Base-by-base conservation (phyloP, 2,797 vertebrate genomes). In the Lagodon rhomboides region DNA sequence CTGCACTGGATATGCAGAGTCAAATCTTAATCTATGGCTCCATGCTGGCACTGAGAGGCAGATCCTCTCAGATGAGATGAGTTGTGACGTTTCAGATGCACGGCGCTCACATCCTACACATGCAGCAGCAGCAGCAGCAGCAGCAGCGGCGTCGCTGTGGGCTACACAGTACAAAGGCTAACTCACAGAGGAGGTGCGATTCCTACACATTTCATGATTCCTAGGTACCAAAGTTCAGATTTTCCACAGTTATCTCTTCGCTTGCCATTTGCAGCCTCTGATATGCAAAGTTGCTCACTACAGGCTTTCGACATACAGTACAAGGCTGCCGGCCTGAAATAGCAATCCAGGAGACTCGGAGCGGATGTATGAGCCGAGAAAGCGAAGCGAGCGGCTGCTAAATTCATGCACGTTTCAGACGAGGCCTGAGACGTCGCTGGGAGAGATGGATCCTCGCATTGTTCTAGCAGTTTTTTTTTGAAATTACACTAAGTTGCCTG, bases 81-180 rank as follows among this genome's bases (percentile, higher is more conserved):
- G 50, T 46, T 41, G 11, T 74, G 89, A 84, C 27, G 17, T 75
- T 58, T 81, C 34, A 59, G 53, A 79, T 79, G 74, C 69, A 70
- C 7, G 54, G 53, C 67, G 68, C 15, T 75, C 73, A 74, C 82
- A 72, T 75, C 84, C 88, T 74, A 85, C 85, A 78, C 71, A 86
- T n/a, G 27, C 68, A 62, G 80, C 55, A 64, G 71, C 53, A 38
- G 4, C 16, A n/a, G 27, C 68, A 61, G 80, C 55, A 64, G 27
- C 68, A 61, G 80, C 55, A 64, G 71, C 53, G 30, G 4, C 16
- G 20, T 65, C 41, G 76, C 72, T 76, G 74, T 50, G 51, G 83
- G 80, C 68, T 81, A 66, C 23, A 51, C 59, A 49, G 65, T 56
- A 80, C 73, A 83, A 83, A 76, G 76, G 73, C 4, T 47, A 68